Evolutionary conservation across 2,888 invertebrate genomes (phyloP), one percentile per base, ranked within the genome.

Genomic region (Eilema depressum): DNA sequence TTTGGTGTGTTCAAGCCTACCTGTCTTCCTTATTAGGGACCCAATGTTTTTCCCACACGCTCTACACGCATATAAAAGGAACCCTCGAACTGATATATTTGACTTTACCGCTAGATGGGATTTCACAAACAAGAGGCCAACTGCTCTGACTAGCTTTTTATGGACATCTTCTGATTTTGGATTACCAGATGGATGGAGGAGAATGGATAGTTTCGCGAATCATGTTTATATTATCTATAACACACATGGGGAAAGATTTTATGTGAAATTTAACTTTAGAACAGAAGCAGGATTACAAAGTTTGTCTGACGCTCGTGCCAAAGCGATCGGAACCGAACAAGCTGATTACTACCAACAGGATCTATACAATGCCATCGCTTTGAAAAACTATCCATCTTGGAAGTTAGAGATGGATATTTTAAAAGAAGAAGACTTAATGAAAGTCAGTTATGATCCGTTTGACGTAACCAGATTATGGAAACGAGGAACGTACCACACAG

Each of bases 201-300:
- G 97, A 90, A 98, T 99, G 98, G 97, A 99, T 84, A 98, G 97
- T 57, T 99, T 98, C 84, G 98, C 98, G 1, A 97, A 98, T 0
- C 99, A 99, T 88, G 98, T 98, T 0, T 99, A 98, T 89, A 98
- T 98, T 89, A 89, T 99, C 73, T 96, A 98, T 30, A 99, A 99
- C 89, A 96, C 94, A 64, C 90, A 96, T 3, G 96, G 97, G 0
- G 96, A 97, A 68, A 91, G 96, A 28, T 96, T 97, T 78, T 99
- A 97, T 87, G 98, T 97, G 76, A 98, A 98, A 95, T 99, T 99
- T 93, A 98, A 98, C 89, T 97, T 97, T 86, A 98, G 98, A 96
- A 97, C 98, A 1, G 96, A 98, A 88, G 98, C 98, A 92, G 98
- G 98, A 11, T 97, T 99, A 77, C 97, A 97, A 87, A 97, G 97